phyloP scores from a whole-genome alignment of 2,888 invertebrate species.

The Megamerina dolium region DNA sequence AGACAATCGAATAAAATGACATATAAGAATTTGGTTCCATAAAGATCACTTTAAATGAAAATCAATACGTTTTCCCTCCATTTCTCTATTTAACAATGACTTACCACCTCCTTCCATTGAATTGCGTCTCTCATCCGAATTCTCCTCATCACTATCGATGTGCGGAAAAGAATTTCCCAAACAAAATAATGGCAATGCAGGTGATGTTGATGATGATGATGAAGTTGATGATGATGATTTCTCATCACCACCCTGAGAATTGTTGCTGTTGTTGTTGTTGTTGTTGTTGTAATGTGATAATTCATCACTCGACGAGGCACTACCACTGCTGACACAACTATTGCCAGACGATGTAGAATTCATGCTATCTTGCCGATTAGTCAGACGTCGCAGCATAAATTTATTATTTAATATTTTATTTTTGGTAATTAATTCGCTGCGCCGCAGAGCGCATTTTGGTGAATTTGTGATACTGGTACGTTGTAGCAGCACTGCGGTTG shows the following conservation, averaged over 20 bases:
- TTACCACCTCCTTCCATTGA: conserved; percentile 25
- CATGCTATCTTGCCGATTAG: conserved; percentile 47
- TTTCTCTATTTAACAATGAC: no score
- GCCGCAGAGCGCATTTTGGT: conserved; percentile 48
- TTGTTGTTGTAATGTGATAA: conserved; percentile 21
- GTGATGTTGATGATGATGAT: conserved; percentile 30
- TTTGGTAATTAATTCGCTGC: conserved; percentile 50
- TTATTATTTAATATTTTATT: conserved; percentile 49
- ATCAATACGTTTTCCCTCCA: no score
- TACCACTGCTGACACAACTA: conserved; percentile 41
- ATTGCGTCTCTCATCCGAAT: conserved; percentile 47
- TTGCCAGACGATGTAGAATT: conserved; percentile 44
- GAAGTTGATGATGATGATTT: conserved; percentile 7
- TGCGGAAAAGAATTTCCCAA: conserved; percentile 64
- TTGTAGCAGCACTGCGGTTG: conserved; percentile 10
- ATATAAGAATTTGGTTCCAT: no score
- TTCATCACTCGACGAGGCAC: conserved; percentile 40
- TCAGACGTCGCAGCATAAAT: conserved; percentile 46
- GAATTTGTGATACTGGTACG: conserved; percentile 42
- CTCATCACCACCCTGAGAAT: background rate
- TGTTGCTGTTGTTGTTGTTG: conserved; percentile 18
- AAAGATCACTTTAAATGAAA: no score
- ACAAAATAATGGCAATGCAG: conserved; percentile 56
- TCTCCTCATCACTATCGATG: conserved; percentile 68
- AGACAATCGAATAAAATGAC: no score